Evolutionary conservation across 2,113 vertebrate genomes (phyloP), one percentile per base, ranked within the genome.

Genomic region (Alaudala cheleensis): DNA sequence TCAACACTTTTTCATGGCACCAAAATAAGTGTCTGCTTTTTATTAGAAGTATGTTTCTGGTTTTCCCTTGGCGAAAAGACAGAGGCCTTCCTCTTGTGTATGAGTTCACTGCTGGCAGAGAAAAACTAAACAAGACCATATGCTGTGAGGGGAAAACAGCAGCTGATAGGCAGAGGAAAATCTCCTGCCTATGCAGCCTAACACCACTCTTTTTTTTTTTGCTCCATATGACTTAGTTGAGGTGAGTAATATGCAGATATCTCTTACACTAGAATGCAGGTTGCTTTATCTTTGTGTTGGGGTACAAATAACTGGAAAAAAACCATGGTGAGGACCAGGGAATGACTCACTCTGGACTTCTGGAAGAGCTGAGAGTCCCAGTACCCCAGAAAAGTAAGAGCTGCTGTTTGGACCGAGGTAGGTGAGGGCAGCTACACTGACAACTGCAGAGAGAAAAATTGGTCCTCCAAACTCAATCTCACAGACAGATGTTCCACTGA

Each of bases 101-200:
- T 88, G 84, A 85, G 80, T 60, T 93, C 81, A 73, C 42, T 92
- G 72, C 21, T 88, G 67, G 23, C 56, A 81, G 67, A 83, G 82
- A 71, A 95, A 78, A 92, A 20, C 79, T 86, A 86, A 95, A 88
- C 78, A 93, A 77, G 61, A 81, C 66, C 81, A 83, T 81, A 89
- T 94, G 88, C 90, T 92, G 81, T 1, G 1, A 69, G 62, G 25
- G 51, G 82, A 67, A 73, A 81, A 70, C 47, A 80, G 70, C 85
- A 86, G 85, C 89, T 62, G 4, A 83, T 81, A 86, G 70, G 81
- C 56, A 67, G 79, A 81, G 54, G 54, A 83, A 88, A 80, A 95
- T 21, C 66, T 74, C 76, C 56, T 51, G 71, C 25, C 8, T 70
- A 3, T 70, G 37, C 19, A 54, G 77, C 0, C 0, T 61, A 72